Percentiles rank a stretch among this genome's conserved stretches.
phyloP scores from a whole-genome alignment of 2,888 invertebrate genomes.

The Phyllotreta cruciferae region DNA sequence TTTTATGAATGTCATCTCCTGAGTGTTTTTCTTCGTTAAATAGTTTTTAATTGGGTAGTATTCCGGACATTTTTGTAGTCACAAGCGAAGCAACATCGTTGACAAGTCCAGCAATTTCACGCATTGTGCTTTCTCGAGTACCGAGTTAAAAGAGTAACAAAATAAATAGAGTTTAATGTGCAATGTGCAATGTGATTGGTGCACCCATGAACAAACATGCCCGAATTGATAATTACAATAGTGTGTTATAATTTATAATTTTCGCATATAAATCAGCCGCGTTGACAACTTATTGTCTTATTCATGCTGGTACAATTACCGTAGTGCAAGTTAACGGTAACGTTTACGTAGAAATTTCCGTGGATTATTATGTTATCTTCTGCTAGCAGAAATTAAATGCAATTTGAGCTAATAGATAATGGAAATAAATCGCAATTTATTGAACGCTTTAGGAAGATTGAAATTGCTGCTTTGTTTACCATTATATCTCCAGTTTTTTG shows the following conservation, averaged over 20 bases:
- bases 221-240: background rate
- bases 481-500: background rate
- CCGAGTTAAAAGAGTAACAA: too few species aligned
- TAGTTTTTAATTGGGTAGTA: too few species aligned
- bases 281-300: conserved; percentile 14
- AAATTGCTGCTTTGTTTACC: background rate
- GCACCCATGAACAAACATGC: too few species aligned
- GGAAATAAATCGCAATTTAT: conserved; percentile 11
- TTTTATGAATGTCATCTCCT: too few species aligned
- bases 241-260: conserved; percentile 1
- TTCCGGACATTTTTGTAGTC: too few species aligned
- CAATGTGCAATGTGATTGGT: too few species aligned
- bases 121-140: too few species aligned
- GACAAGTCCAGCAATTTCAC: too few species aligned
- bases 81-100: too few species aligned
- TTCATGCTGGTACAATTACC: conserved; percentile 14
- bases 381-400: conserved; percentile 11
- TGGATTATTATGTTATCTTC: conserved; percentile 19
- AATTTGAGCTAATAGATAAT: conserved; percentile 7
- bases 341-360: conserved; percentile 12
- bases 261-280: conserved; percentile 10
- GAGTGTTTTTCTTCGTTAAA: too few species aligned
- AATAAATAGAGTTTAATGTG: too few species aligned
- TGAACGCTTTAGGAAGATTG: background rate
- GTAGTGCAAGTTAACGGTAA: conserved; percentile 3